Percentiles rank a stretch among this genome's conserved stretches.
Conservation (phyloP, 2,113 vertebrate genomes). For the Caranx ignobilis region DNA sequence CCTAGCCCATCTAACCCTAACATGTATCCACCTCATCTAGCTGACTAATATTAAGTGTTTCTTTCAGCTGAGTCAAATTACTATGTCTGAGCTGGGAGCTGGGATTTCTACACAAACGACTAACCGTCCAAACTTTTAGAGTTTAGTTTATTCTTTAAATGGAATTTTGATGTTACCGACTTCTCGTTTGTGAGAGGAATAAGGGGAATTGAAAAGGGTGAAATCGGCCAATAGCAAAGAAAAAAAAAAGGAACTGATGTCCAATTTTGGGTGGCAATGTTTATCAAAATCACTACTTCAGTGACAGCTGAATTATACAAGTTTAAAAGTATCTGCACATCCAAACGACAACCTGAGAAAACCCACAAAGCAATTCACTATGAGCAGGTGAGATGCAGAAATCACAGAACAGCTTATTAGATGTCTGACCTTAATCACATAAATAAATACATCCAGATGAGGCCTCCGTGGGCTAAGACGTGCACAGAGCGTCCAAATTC, state of each 20-base stretch:
- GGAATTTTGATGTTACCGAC: background rate
- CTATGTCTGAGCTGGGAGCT: too few relatives aligned
- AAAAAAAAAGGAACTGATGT: background rate
- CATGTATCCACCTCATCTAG: too few relatives aligned
- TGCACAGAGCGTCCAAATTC: constrained; percentile 11
- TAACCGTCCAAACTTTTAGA: background rate
- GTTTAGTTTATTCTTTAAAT: background rate
- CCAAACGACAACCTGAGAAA: constrained; percentile 11
- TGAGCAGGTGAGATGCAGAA: background rate
- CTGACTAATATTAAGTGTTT: constrained; percentile 1
- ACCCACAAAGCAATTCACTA: background rate
- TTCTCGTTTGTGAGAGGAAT: background rate
- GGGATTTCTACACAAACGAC: background rate
- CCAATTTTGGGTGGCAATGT: background rate
- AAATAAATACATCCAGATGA: background rate
- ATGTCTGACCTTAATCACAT: background rate
- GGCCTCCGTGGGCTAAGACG: background rate
- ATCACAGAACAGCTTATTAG: background rate
- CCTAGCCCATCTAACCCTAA: too few relatives aligned
- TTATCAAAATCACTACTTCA: constrained; percentile 9
- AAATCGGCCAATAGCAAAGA: background rate
- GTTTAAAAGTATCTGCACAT: background rate
- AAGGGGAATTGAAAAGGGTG: background rate
- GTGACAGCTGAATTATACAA: too few relatives aligned
- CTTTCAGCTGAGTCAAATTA: background rate